These are phyloP conservation scores for Drosophila anceps DNA, from an alignment of 2,888 invertebrate genomes.

Conservation along the genomic window DNA sequence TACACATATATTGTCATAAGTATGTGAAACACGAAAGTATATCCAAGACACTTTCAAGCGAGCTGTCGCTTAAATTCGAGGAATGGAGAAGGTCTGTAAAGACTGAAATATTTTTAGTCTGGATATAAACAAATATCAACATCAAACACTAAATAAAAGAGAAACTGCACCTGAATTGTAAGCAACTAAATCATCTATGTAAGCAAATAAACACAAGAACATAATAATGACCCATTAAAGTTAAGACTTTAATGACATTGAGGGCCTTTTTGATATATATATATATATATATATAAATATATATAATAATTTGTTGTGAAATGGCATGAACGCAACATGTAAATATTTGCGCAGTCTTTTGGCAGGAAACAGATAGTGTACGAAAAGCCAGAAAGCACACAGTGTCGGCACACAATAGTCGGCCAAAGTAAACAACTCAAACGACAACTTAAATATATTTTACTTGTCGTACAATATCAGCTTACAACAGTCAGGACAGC, in stretches of 20 bases:
- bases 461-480: constrained; percentile 15
- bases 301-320: background rate
- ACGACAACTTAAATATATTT: constrained; percentile 7
- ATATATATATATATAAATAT: too few species aligned
- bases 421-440: constrained; percentile 30
- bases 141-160: background rate
- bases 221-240: background rate
- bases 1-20: background rate
- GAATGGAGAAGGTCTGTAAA: too few species aligned
- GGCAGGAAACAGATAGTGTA: constrained; percentile 10
- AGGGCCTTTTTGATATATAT: background rate
- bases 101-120: too few species aligned
- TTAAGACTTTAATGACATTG: constrained; percentile 5
- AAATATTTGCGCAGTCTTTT: constrained; percentile 10
- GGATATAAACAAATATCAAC: too few species aligned
- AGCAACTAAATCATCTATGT: background rate
- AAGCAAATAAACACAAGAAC: background rate
- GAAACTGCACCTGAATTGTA: background rate
- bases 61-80: too few species aligned
- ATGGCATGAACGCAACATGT: background rate
- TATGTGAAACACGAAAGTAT: background rate
- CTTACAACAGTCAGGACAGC: constrained; percentile 33
- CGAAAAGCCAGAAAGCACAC: constrained; percentile 13
- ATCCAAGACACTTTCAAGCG: too few species aligned
- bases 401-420: constrained; percentile 23